Conservation (phyloP, 2,888 invertebrate genomes). For the Macaria notata region DNA sequence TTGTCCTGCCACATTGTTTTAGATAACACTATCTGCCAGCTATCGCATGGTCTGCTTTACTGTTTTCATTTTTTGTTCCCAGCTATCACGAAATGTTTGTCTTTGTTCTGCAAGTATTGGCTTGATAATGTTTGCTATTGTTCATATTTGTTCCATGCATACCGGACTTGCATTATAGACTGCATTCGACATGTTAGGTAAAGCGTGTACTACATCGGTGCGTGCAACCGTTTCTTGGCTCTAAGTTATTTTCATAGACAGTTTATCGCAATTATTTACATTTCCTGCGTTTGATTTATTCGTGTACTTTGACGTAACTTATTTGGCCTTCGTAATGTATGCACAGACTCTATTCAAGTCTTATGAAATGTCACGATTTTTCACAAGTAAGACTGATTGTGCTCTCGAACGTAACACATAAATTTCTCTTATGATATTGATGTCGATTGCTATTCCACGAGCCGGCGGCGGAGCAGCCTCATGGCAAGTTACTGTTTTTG, state of each 20-base stretch:
- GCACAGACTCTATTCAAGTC: slow-evolving; percentile 2
- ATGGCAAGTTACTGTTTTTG: slow-evolving; percentile 59
- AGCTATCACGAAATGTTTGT: slow-evolving; percentile 30
- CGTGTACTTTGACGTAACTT: slow-evolving; percentile 20
- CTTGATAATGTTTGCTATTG: slow-evolving; percentile 30
- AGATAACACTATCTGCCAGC: slow-evolving; percentile 49
- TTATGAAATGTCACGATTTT: background rate
- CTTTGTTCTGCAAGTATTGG: slow-evolving; percentile 39
- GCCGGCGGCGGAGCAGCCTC: slow-evolving; percentile 20
- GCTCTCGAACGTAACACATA: slow-evolving; percentile 11
- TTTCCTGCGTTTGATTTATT: slow-evolving; percentile 31
- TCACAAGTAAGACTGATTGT: background rate
- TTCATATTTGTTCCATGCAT: slow-evolving; percentile 24
- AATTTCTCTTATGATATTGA: slow-evolving; percentile 10
- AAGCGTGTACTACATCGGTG: background rate
- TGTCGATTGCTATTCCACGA: slow-evolving; percentile 22
- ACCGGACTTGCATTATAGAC: slow-evolving; percentile 16
- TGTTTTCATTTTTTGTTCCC: slow-evolving; percentile 42
- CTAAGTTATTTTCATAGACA: slow-evolving; percentile 19
- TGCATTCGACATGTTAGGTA: slow-evolving; percentile 12
- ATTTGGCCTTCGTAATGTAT: slow-evolving; percentile 20
- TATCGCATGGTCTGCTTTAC: slow-evolving; percentile 51
- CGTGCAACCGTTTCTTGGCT: slow-evolving; percentile 6
- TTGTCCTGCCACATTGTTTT: slow-evolving; percentile 38
- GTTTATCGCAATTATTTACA: slow-evolving; percentile 26